A percentile compares a stretch with the other conserved stretches of the same genome.
phyloP scores from a whole-genome alignment of 92 coral and sea anemone species.

The Phenganax stokvisi region DNA sequence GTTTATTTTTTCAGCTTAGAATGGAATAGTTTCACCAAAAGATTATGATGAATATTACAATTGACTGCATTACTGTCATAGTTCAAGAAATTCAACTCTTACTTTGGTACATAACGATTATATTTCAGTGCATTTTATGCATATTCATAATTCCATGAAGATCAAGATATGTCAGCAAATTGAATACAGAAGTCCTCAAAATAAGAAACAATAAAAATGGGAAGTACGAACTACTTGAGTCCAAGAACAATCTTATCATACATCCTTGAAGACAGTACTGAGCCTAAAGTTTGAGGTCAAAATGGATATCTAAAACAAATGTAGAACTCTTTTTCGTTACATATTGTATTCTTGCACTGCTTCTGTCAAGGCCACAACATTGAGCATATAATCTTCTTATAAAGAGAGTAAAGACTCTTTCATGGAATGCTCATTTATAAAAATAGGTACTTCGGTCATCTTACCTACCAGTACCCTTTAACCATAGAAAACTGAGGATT shows the following conservation, averaged over 20 bases:
- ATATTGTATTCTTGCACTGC: no score
- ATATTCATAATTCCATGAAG: slow-evolving; percentile 1
- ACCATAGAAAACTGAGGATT: no score
- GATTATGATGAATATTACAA: no score
- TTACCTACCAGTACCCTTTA: neutral
- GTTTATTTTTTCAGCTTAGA: no score
- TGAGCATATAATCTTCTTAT: neutral
- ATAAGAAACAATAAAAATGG: neutral
- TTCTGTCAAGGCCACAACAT: no score
- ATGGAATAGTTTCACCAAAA: no score
- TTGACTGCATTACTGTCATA: neutral
- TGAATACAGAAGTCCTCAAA: neutral
- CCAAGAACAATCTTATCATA: no score
- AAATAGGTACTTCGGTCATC: neutral
- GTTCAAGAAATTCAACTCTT: neutral
- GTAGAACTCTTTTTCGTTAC: no score
- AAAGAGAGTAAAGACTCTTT: slow-evolving; percentile 1
- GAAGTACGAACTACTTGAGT: no score
- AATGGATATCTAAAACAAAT: no score
- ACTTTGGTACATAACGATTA: neutral
- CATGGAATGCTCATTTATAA: slow-evolving; percentile 14
- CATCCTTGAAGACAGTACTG: no score
- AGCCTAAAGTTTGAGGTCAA: no score
- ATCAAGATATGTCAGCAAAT: neutral
- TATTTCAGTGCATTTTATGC: neutral